Percentiles rank a stretch among this genome's conserved stretches.
Evolutionary conservation across 2,888 invertebrate genomes (phyloP).

Genomic region (Rhabditoides inermis): DNA sequence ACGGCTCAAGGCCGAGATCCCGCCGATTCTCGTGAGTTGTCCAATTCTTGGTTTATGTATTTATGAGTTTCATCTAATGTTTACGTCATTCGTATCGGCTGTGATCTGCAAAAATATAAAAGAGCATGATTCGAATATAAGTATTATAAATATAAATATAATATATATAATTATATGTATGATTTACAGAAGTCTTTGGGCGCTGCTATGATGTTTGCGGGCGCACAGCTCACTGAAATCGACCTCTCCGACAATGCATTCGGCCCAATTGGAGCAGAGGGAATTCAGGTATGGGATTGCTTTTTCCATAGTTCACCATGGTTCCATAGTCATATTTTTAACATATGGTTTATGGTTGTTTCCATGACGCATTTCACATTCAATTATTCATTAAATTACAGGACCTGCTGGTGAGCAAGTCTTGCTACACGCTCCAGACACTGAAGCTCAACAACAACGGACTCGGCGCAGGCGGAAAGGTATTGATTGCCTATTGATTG

Average conservation of each 20-base stretch:
- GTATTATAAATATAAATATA: background rate
- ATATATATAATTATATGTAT: background rate
- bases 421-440: slow-evolving; percentile 9
- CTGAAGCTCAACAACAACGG: slow-evolving; percentile 78
- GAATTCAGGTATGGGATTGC: slow-evolving; percentile 60
- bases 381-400: too few relatives aligned
- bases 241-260: slow-evolving; percentile 95
- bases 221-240: slow-evolving; percentile 71
- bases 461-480: slow-evolving; percentile 78
- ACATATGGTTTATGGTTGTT: too few relatives aligned
- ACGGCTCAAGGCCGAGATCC: slow-evolving; percentile 86
- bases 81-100: too few relatives aligned
- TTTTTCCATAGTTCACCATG: too few relatives aligned
- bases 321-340: too few relatives aligned
- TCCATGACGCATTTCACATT: too few relatives aligned
- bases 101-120: too few relatives aligned
- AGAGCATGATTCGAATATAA: background rate
- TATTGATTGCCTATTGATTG: slow-evolving; percentile 25
- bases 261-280: slow-evolving; percentile 85
- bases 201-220: slow-evolving; percentile 71
- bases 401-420: slow-evolving; percentile 7
- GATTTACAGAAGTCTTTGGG: slow-evolving; percentile 64
- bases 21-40: slow-evolving; percentile 69
- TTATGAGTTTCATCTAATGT: too few relatives aligned
- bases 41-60: too few relatives aligned